Percentiles rank a stretch among this genome's conserved stretches.
phyloP scores from a whole-genome alignment of 2,888 invertebrate genomes.

The Argyra leucocephala region DNA sequence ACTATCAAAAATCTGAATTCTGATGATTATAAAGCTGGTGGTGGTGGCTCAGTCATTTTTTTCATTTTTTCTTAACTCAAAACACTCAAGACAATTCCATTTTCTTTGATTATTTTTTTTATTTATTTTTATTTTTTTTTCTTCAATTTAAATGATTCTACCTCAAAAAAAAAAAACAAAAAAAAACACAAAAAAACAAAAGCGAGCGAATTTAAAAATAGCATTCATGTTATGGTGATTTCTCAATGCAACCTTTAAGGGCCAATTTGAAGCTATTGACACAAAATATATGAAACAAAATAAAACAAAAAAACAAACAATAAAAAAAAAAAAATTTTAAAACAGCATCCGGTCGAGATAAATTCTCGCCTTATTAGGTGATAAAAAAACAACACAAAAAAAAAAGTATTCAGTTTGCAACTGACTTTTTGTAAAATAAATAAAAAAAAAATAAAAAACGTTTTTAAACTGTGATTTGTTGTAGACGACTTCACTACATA shows the following conservation, averaged over 20 bases:
- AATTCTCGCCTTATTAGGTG: constrained; percentile 9
- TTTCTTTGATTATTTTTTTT: no score
- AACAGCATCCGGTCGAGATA: constrained; percentile 8
- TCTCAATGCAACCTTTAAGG: not conserved
- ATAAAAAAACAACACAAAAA: not conserved
- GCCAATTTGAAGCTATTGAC: not conserved
- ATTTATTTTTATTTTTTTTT: no score
- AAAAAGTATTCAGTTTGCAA: no score
- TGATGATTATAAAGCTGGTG: no score
- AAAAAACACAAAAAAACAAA: not conserved
- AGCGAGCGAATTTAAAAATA: no score
- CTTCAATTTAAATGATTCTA: not conserved
- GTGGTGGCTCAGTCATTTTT: no score
- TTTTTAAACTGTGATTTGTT: not conserved
- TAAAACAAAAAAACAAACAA: not conserved
- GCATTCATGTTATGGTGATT: constrained; percentile 1
- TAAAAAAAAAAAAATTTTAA: not conserved
- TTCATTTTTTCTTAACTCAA: no score
- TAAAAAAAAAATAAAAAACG: not conserved
- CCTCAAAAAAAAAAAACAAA: not conserved
- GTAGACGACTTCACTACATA: no score
- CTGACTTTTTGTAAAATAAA: no score
- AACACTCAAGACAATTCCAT: no score
- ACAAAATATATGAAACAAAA: not conserved
- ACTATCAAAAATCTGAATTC: no score